These are phyloP conservation scores for Glandiceps talaboti DNA, from an alignment of 53 echinoderm and acorn worm genomes.

Conservation along the genomic window DNA sequence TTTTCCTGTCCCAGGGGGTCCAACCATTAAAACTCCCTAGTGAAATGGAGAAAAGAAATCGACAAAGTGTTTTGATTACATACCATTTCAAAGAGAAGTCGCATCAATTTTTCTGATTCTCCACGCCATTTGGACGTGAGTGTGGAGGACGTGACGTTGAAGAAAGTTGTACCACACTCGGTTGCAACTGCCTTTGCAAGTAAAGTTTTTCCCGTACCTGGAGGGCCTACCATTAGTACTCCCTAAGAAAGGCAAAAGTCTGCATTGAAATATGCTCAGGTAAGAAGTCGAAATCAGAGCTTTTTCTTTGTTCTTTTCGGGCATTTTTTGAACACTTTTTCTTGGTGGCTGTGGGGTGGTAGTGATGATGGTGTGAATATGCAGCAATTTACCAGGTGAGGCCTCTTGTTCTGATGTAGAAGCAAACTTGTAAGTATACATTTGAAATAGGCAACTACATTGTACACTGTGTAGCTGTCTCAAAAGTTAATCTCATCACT, in stretches of 20 bases:
- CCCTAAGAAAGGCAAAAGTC: conserved; percentile 50
- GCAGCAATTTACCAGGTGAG: no score
- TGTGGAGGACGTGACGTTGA: conserved; percentile 79
- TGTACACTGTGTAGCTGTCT: no score
- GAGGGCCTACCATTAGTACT: conserved; percentile 90
- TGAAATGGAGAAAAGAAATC: conserved; percentile 2
- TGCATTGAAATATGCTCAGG: no score
- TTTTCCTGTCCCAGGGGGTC: conserved; percentile 96
- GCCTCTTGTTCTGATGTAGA: no score
- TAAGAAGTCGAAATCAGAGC: no score
- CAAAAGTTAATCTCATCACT: no score
- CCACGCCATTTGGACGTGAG: conserved; percentile 84
- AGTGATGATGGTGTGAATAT: no score
- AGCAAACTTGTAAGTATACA: no score
- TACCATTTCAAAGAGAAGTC: conserved; percentile 96
- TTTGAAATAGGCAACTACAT: no score
- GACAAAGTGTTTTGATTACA: conserved; percentile 21
- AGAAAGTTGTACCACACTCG: conserved; percentile 86
- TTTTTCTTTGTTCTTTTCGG: no score
- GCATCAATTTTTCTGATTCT: conserved; percentile 83
- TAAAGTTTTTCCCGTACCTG: conserved; percentile 84
- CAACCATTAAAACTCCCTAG: conserved; percentile 97
- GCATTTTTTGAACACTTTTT: no score
- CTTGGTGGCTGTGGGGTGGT: no score
- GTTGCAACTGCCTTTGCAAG: conserved; percentile 89